Evolutionary conservation across 1,140 invertebrate genomes (phyloP).

Genomic region (Gryon sp.): DNA sequence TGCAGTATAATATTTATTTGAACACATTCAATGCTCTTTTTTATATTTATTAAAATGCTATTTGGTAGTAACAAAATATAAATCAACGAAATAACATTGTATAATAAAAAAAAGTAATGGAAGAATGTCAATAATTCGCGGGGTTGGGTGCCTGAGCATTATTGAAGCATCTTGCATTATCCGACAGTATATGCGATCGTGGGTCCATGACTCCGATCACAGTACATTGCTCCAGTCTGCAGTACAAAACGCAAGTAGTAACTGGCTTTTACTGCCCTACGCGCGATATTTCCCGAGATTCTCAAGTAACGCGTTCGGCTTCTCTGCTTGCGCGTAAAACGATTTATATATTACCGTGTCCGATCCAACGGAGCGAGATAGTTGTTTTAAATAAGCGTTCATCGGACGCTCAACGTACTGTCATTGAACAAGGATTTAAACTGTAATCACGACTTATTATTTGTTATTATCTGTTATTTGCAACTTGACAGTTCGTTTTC

Average conservation of each 20-base stretch:
- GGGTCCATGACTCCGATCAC: slow-evolving; percentile 58
- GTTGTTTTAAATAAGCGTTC: slow-evolving; percentile 56
- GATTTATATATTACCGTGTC: slow-evolving; percentile 60
- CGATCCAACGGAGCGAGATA: slow-evolving; percentile 53
- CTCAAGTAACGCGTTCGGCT: slow-evolving; percentile 40
- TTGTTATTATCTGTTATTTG: background rate
- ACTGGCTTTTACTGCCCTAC: slow-evolving; percentile 56
- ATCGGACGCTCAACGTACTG: slow-evolving; percentile 41
- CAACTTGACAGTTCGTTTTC: slow-evolving; percentile 19
- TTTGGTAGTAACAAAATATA: slow-evolving; percentile 15
- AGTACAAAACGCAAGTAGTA: slow-evolving; percentile 62
- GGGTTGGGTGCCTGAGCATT: slow-evolving; percentile 27
- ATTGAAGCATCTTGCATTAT: slow-evolving; percentile 46
- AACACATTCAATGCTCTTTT: no score
- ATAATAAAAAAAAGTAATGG: slow-evolving; percentile 7
- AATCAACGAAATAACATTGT: slow-evolving; percentile 21
- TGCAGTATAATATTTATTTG: no score
- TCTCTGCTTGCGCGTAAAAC: slow-evolving; percentile 46
- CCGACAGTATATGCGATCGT: slow-evolving; percentile 44
- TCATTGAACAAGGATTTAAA: slow-evolving; percentile 48
- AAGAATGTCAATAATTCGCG: slow-evolving; percentile 55
- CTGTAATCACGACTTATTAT: background rate
- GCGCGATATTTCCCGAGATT: slow-evolving; percentile 61
- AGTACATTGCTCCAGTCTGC: slow-evolving; percentile 60
- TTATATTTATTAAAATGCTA: no score